Evolutionary conservation across 2,888 invertebrate genomes (phyloP), one percentile per base, ranked within the genome.

Genomic region (Incurvaria masculella): DNA sequence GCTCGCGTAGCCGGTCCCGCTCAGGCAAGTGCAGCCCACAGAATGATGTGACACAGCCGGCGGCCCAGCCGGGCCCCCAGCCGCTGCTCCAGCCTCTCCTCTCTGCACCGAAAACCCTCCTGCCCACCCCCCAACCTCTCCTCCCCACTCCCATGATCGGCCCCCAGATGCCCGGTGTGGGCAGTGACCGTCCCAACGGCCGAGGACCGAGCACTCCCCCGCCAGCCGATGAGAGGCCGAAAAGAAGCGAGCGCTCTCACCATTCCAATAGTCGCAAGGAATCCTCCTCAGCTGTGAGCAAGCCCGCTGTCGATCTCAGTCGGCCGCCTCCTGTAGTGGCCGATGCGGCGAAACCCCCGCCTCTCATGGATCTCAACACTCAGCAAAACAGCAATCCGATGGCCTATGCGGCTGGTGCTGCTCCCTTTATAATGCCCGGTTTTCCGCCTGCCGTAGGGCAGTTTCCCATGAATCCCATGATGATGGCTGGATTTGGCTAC

Each of bases 21-120:
- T 76, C 79, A 79, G 79, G 79, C 79, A 79, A 79, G 78, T 79
- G 74, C 69, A 75, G 75, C 69, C 48, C 45, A 52, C 59, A 55
- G 58, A 72, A 69, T 63, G 66, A 66, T 52, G 56, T 61, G 60
- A 60, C 60, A 59, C 63, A 64, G 52, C 57, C 61, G 55, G 64
- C 61, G 57, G 65, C 63, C 56, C 68, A 64, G 61, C 61, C 63
- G 59, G 61, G 62, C 57, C 63, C 66, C 48, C 52, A 62, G 55
- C 58, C 61, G 47, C 45, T 27, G 38, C 41, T 33, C 21, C 26
- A 41, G 17, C 40, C 42, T 43, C 21, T 44, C n/a, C 21, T 21
- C 44, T 43, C 49, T 45, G 21, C 38, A 46, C 39, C 26, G 20
- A 17, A 33, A 16, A 5, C 44, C 21, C 60, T 64, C 47, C 56